Percentiles rank a stretch among this genome's conserved stretches.
phyloP scores from a whole-genome alignment of 1,140 invertebrate genomes.

The Gonatopus flavifemur region DNA sequence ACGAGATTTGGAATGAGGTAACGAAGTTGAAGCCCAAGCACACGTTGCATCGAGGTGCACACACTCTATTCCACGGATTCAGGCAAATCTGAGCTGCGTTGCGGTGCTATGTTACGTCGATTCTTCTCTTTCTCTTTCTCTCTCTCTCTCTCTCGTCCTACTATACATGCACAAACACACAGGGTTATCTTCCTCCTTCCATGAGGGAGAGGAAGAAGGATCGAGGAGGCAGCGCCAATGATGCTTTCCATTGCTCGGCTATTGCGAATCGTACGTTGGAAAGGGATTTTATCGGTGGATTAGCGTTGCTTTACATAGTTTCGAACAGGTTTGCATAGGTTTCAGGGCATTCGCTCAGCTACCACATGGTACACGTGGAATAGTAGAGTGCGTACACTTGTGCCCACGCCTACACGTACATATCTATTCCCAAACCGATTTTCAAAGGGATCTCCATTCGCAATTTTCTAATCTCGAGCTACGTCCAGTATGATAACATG shows the following conservation, averaged over 20 bases:
- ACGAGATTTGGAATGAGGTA: too few species aligned
- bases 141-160: not conserved
- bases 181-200: too few species aligned
- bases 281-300: conserved; percentile 52
- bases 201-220: too few species aligned
- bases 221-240: too few species aligned
- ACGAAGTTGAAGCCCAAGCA: too few species aligned
- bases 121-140: not conserved
- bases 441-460: conserved; percentile 10
- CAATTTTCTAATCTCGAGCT: conserved; percentile 31
- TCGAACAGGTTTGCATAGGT: conserved; percentile 49
- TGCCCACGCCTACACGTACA: not conserved
- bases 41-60: too few species aligned
- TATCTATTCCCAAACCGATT: conserved; percentile 29
- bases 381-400: not conserved
- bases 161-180: too few species aligned
- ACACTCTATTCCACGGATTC: too few species aligned
- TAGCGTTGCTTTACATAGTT: conserved; percentile 56
- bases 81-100: too few species aligned
- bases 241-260: too few species aligned
- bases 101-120: too few species aligned
- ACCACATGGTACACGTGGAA: conserved; percentile 13
- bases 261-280: conserved; percentile 28
- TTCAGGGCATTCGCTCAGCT: conserved; percentile 12
- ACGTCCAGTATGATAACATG: too few species aligned